Evolutionary conservation across 2,888 invertebrate species (phyloP), one percentile per base, ranked within the genome.

Genomic region (Ophioninae sp.): DNA sequence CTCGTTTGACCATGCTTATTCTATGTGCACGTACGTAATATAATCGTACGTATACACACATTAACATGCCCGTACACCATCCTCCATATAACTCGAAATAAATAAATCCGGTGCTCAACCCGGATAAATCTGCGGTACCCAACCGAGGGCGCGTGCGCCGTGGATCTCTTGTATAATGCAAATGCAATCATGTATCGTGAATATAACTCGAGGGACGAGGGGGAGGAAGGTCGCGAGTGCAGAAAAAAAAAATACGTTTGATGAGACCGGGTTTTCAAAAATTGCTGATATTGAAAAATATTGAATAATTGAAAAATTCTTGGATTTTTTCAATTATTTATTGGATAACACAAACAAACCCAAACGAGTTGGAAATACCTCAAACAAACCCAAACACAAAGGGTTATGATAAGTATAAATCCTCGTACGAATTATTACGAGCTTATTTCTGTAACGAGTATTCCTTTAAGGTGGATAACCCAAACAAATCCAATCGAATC

Each of bases 61-160:
- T 37, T n/a, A 51, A 59, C 89, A 30, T 30, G 88, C 88, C 88
- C 90, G 89, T 91, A 91, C 90, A 64, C 17, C 68, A 75, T 88
- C 91, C 92, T 72, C 91, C 91, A 91, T 92, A 91, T 92, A 92
- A 92, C 91, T 92, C 90, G 89, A 90, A 91, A 91, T 92, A 91
- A 92, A 92, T 92, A 92, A 92, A 91, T 90, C 90, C 88, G 86
- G 88, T 89, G 88, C 64, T 72, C 81, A 65, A 58, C 89, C 87
- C 89, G 90, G 91, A 91, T 91, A 91, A 92, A 92, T 91, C 88
- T 90, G 89, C 89, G 88, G 85, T 90, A 74, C 61, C 89, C 89
- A 17, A 6, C n/a, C n/a, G 87, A 82, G 85, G 87, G 85, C 87
- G 88, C 89, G 83, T 87, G 89, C 89, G 89, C 89, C 89, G 89